These are phyloP conservation scores for Ceryle rudis DNA, from an alignment of 2,797 vertebrate genomes.

Conservation along the genomic window DNA sequence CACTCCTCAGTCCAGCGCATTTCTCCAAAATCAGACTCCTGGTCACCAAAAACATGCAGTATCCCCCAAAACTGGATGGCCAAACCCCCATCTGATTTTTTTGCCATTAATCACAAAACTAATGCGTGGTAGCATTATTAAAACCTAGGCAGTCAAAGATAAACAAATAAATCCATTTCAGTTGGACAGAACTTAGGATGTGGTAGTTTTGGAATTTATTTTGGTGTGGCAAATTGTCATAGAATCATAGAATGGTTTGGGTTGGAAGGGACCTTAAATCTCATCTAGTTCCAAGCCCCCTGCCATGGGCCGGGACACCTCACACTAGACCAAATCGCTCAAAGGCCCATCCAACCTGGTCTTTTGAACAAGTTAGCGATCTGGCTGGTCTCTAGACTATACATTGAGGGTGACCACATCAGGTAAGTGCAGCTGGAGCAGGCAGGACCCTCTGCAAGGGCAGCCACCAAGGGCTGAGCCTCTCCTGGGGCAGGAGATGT, in stretches of 20 bases:
- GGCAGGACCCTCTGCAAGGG: not conserved
- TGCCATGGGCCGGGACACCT: not conserved
- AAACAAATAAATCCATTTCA: not conserved
- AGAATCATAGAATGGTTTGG: not conserved
- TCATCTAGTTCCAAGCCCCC: not conserved
- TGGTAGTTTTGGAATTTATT: not conserved
- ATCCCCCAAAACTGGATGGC: not conserved
- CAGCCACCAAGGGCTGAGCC: not conserved
- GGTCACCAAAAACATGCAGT: not conserved
- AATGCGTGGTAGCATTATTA: accelerated
- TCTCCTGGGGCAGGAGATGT: accelerated
- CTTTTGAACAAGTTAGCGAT: not conserved
- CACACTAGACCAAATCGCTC: not conserved
- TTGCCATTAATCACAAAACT: too few relatives aligned
- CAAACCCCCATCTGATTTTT: not conserved
- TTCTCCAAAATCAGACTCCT: not conserved
- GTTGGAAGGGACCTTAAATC: not conserved
- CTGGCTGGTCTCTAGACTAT: not conserved
- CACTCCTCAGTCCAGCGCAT: not conserved
- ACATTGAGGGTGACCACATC: accelerated
- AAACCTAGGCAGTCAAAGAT: not conserved
- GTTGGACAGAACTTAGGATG: not conserved
- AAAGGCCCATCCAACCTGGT: not conserved
- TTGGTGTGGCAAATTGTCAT: not conserved
- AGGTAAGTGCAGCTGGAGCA: accelerated